Percentiles rank a stretch among this genome's conserved stretches.
Conservation (phyloP, 1,140 invertebrate genomes). For the Hycleus phaleratus region DNA sequence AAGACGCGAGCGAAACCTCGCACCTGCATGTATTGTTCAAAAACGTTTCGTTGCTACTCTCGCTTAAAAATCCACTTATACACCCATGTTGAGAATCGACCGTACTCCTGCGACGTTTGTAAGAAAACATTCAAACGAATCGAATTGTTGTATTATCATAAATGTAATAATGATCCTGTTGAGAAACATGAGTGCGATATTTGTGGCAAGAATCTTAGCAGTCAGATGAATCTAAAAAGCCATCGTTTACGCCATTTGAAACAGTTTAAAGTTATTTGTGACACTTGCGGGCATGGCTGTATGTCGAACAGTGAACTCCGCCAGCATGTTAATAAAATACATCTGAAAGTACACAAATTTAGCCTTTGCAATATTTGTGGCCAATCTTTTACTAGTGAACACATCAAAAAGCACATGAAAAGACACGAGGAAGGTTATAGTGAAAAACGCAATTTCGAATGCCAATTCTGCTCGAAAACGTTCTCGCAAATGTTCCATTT, state of each 20-base stretch:
- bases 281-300: too few relatives aligned
- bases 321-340: background rate
- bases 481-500: background rate
- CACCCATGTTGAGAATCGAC: too few relatives aligned
- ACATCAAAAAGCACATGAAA: background rate
- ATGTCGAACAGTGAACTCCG: background rate
- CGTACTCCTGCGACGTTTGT: too few relatives aligned
- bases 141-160: slow-evolving; percentile 20
- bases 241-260: too few relatives aligned
- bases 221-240: background rate
- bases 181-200: slow-evolving; percentile 34
- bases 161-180: slow-evolving; percentile 29
- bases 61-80: too few relatives aligned
- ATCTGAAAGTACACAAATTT: background rate
- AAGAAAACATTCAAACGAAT: too few relatives aligned
- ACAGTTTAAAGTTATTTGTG: too few relatives aligned
- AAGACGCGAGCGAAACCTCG: too few relatives aligned
- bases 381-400: background rate
- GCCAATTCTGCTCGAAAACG: background rate
- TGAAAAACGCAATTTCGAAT: background rate
- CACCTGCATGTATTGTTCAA: too few relatives aligned
- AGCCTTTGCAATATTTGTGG: slow-evolving; percentile 2
- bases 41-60: too few relatives aligned
- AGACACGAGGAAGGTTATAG: background rate
- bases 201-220: slow-evolving; percentile 36